Evolutionary conservation across 2,888 invertebrate species (phyloP).

Genomic region (Entomobrya proxima): DNA sequence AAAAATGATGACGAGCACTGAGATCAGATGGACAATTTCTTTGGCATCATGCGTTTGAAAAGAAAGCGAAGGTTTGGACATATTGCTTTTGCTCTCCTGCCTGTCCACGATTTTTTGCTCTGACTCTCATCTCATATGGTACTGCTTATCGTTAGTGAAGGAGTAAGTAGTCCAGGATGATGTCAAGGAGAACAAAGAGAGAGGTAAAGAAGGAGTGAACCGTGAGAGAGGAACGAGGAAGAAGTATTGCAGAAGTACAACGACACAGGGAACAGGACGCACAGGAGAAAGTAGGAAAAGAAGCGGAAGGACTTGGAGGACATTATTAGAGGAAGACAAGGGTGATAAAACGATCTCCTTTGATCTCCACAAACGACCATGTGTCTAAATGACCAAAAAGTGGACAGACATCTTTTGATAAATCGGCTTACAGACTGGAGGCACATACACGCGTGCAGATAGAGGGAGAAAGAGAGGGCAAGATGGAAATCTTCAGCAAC

Average conservation of each 20-base stretch:
- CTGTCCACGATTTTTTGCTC: constrained; percentile 1
- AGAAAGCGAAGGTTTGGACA: constrained; percentile 32
- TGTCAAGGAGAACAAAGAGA: constrained; percentile 37
- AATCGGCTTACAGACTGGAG: constrained; percentile 69
- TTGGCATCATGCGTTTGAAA: constrained; percentile 45
- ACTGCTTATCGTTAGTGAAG: constrained; percentile 12
- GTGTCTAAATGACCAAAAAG: constrained; percentile 73
- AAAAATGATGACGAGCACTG: constrained; percentile 62
- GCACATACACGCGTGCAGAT: neutral
- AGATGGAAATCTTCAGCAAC: constrained; percentile 64
- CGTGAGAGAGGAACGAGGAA: constrained; percentile 17
- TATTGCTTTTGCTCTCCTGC: constrained; percentile 35
- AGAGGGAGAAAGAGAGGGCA: neutral
- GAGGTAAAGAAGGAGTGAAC: constrained; percentile 44
- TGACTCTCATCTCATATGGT: neutral
- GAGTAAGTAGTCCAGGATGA: constrained; percentile 27
- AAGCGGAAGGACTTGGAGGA: constrained; percentile 66
- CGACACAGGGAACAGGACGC: constrained; percentile 10
- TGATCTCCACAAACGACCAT: constrained; percentile 74
- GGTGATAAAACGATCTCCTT: constrained; percentile 74
- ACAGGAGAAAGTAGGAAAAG: constrained; percentile 31
- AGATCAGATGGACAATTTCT: constrained; percentile 62
- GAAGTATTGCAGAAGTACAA: constrained; percentile 32
- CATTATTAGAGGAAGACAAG: constrained; percentile 74
- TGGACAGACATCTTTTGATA: constrained; percentile 73